A percentile compares a stretch with the other conserved stretches of the same genome.
phyloP scores from a whole-genome alignment of 1,140 invertebrate genomes.

The Anoplolepis gracilipes region DNA sequence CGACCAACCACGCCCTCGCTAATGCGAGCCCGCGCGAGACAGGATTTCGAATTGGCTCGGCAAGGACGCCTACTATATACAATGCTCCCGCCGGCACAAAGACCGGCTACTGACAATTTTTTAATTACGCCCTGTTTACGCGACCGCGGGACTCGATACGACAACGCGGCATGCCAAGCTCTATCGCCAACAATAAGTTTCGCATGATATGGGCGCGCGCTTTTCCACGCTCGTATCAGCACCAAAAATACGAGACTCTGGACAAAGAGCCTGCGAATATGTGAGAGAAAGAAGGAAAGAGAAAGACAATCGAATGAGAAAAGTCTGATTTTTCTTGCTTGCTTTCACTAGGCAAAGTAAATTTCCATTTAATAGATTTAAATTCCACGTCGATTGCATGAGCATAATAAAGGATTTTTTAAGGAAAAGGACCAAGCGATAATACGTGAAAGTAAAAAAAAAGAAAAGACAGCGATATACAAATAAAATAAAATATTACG shows the following conservation, averaged over 20 bases:
- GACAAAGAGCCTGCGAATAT: conserved; percentile 12
- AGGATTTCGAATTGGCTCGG: conserved; percentile 79
- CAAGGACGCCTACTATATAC: conserved; percentile 80
- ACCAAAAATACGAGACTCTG: conserved; percentile 44
- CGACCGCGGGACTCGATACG: conserved; percentile 20
- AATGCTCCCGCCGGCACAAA: conserved; percentile 74
- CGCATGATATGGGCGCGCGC: conserved; percentile 23
- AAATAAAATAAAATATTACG: background rate
- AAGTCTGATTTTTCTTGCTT: background rate
- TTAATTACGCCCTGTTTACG: conserved; percentile 75
- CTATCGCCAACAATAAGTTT: conserved; percentile 51
- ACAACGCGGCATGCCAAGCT: background rate
- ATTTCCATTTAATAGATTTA: background rate
- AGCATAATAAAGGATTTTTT: background rate
- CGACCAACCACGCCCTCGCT: conserved; percentile 81
- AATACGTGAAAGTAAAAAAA: background rate
- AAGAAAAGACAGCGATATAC: background rate
- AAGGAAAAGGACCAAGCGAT: background rate
- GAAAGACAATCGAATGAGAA: background rate
- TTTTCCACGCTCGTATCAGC: background rate
- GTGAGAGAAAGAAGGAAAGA: background rate
- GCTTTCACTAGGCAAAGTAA: background rate
- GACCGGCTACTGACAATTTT: conserved; percentile 72
- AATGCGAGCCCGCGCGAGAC: conserved; percentile 75
- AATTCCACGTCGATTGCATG: background rate